phyloP scores from a whole-genome alignment of 1,140 invertebrate genomes.

The Microplitis demolitor region DNA sequence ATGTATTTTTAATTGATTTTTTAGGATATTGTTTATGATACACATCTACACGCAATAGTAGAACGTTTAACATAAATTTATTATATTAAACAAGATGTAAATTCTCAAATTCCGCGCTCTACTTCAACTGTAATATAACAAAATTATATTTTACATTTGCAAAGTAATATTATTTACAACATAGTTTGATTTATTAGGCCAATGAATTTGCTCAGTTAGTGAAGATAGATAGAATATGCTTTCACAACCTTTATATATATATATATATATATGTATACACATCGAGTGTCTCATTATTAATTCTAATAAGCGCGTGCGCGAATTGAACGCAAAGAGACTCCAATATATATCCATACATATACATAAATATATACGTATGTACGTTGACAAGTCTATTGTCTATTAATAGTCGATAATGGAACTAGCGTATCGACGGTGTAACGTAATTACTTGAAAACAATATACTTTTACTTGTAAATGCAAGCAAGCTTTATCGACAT shows the following conservation, averaged over 20 bases:
- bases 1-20: no score
- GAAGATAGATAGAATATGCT: background rate
- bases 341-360: background rate
- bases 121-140: no score
- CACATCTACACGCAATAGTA: no score
- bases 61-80: no score
- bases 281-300: constrained; percentile 6
- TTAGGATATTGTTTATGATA: no score
- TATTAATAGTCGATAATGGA: constrained; percentile 52
- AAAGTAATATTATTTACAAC: background rate
- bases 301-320: constrained; percentile 2
- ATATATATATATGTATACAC: background rate
- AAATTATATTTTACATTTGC: background rate
- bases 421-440: constrained; percentile 31
- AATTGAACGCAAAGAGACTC: background rate
- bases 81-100: no score
- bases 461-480: background rate
- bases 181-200: background rate
- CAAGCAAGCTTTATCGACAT: background rate
- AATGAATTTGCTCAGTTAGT: background rate
- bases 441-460: constrained; percentile 39
- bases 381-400: background rate
- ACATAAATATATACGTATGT: background rate
- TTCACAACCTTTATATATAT: background rate
- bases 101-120: no score